These are phyloP conservation scores for Rallus limicola DNA, from an alignment of 2,113 vertebrate genomes.

Conservation along the genomic window DNA sequence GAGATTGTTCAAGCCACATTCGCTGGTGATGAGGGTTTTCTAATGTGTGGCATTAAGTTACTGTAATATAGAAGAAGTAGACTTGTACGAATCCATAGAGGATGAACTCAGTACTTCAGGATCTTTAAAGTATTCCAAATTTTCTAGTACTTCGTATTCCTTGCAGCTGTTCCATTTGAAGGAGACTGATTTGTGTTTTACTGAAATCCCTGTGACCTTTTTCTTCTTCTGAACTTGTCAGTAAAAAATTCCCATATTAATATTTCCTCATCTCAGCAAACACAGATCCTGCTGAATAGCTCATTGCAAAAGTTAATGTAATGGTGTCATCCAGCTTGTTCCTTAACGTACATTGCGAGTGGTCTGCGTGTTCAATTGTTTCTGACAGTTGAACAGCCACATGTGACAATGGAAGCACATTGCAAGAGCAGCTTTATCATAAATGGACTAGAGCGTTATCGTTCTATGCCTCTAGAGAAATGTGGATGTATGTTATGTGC, in stretches of 20 bases:
- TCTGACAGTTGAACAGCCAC: background rate
- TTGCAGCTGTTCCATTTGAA: background rate
- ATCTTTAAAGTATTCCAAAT: background rate
- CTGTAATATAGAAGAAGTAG: background rate
- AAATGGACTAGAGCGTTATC: background rate
- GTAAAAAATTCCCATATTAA: constrained; percentile 9
- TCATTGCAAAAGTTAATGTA: background rate
- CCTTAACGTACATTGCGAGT: background rate
- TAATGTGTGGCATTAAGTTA: background rate
- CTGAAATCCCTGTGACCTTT: background rate
- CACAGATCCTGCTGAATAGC: background rate
- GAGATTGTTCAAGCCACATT: background rate
- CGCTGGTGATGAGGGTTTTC: background rate
- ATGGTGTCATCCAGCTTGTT: background rate
- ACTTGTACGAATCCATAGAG: background rate
- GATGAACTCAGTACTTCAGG: background rate
- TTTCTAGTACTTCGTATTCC: background rate
- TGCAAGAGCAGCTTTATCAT: background rate
- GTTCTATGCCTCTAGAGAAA: background rate
- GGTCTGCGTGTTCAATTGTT: background rate
- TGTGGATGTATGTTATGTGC: background rate
- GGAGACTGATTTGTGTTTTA: background rate
- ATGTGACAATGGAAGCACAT: background rate
- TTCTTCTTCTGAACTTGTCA: constrained; percentile 8
- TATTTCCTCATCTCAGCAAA: background rate